Evolutionary conservation across 1,140 invertebrate species (phyloP), one percentile per base, ranked within the genome.

Genomic region (Diuraphis noxia): DNA sequence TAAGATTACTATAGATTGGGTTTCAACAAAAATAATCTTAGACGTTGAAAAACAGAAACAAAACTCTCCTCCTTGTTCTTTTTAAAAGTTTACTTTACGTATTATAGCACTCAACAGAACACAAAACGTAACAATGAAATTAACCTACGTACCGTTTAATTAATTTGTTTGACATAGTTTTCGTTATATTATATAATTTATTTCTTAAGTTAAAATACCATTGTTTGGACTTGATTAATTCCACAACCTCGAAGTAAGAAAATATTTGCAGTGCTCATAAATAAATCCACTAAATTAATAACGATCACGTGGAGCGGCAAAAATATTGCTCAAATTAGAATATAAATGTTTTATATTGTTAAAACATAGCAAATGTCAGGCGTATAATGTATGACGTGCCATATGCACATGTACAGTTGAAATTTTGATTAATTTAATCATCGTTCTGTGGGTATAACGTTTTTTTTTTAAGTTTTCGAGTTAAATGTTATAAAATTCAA

Each of bases 141-240:
- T 79, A 79, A 79, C 72, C 72, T 19, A 7, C 21, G 72, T 79
- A 79, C 72, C 72, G 34, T 79, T 79, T 79, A 34, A 79, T 36
- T 79, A 36, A 79, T 79, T 79, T 79, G 72, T 79, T 79, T 79
- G 34, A 36, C 21, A 79, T 79, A 79, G 34, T 79, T 79, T 79
- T 1, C 17, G 72, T 79, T 79, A 23, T 36, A 34, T 72, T 72
- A n/a, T 36, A 79, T 23, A 79, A 23, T 23, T 19, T 36, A 34
- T 21, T 34, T 36, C 34, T 19, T 36, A 79, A 79, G 36, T 79
- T 79, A 79, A 79, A 36, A 36, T 36, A 6, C 19, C 19, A 23
- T 79, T 72, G 21, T 36, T 79, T 79, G 1, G 17, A 72, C n/a
- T n/a, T 72, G 56, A 72, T n/a, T 72, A 72, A 17, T 23, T 17